Base-by-base conservation (phyloP, 2,888 invertebrate genomes). In the Tuberolachnus salignus region DNA sequence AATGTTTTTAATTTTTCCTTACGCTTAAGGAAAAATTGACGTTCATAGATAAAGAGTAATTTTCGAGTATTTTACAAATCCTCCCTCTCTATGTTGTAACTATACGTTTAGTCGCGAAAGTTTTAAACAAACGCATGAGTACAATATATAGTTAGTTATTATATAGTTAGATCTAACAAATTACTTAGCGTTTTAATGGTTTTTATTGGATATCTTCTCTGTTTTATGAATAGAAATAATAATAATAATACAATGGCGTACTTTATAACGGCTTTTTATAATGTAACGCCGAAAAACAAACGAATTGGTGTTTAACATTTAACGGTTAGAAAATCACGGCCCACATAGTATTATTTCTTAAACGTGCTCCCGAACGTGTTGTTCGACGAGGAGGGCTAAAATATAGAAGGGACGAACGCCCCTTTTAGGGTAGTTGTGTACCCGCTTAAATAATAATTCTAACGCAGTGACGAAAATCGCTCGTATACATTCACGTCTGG, bases 401-500 rank as follows among this genome's bases (percentile, higher is more conserved):
- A 42, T 73, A 63, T 63, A 59, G 19, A 57, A 67, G 67, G 59
- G 59, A 59, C 21, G 19, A 49, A 57, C 67, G 44, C 49, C 66
- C 67, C 49, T 75, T 67, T 66, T 57, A 16, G 57, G 55, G 75
- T 67, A n/a, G n/a, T n/a, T n/a, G 3, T 21, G 67, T 59, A 67
- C 57, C 67, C 55, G 6, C 23, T 23, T 55, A 66, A 75, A 75
- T 55, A 74, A 74, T 66, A 46, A 46, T 75, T 55, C 10, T 66
- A 44, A 75, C n/a, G 53, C 34, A 49, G 19, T 67, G 26, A 19
- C 3, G 49, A 61, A 61, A 57, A 26, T 26, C 26, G n/a, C 34
- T 34, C 16, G 14, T 10, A n/a, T 14, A 23, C 16, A 19, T 42
- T 69, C 55, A 34, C 26, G 10, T 72, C 6, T 61, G 19, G 19